Conservation (phyloP, 2,113 vertebrate genomes). For the Ondatra zibethicus region DNA sequence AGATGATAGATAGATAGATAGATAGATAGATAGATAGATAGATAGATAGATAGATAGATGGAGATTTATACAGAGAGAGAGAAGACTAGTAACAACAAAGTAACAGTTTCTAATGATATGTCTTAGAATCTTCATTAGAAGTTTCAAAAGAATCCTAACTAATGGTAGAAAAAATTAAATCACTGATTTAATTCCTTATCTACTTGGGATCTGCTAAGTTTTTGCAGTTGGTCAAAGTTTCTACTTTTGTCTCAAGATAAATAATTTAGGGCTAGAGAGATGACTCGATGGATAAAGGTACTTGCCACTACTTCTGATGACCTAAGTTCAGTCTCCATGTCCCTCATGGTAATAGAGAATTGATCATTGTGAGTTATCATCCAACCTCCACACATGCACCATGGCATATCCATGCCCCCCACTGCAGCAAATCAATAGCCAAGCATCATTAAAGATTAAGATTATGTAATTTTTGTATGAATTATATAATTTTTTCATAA, state of each 20-base stretch:
- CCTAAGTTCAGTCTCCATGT: not conserved
- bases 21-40: not conserved
- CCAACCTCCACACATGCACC: not conserved
- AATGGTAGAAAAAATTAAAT: constrained; percentile 14
- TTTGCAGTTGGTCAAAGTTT: not conserved
- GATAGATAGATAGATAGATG: not conserved
- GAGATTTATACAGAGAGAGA: too few species aligned
- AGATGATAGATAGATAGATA: not conserved
- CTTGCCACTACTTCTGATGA: not conserved
- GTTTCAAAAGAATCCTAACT: constrained; percentile 28
- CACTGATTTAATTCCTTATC: not conserved
- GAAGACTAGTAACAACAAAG: not conserved
- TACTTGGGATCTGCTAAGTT: not conserved
- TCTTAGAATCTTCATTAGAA: not conserved
- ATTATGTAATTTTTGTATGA: not conserved
- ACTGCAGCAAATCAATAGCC: not conserved
- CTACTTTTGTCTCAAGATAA: not conserved
- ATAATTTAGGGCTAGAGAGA: not conserved
- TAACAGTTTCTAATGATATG: not conserved
- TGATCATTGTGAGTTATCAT: not conserved
- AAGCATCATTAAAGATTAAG: not conserved
- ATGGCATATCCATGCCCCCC: not conserved
- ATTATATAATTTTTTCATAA: not conserved
- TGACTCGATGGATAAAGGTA: too few species aligned
- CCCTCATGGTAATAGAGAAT: not conserved